Conservation (phyloP, 37 sponge, comb jelly and placozoan species). For the Geodia barretti region DNA sequence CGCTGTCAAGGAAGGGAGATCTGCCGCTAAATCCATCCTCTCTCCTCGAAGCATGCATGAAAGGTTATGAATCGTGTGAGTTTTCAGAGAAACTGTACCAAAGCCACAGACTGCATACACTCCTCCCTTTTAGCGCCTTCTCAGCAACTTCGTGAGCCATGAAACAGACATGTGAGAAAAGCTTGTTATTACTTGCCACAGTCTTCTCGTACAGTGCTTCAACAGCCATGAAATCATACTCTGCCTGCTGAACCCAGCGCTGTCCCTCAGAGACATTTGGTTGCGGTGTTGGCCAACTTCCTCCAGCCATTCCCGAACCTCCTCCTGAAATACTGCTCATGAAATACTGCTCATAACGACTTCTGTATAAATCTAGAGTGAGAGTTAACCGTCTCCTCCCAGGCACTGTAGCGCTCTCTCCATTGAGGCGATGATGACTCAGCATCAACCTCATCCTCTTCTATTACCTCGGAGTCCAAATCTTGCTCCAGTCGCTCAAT, state of each 20-base stretch:
- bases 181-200: neutral
- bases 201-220: neutral
- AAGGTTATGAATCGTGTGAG: conserved; percentile 17
- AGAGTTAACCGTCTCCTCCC: neutral
- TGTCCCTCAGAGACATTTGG: too few species aligned
- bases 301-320: too few species aligned
- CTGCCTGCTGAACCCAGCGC: conserved; percentile 58
- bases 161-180: conserved; percentile 44
- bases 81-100: conserved; percentile 2
- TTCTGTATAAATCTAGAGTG: too few species aligned
- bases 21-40: neutral
- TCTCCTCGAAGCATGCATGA: conserved; percentile 26
- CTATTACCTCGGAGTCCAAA: neutral
- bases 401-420: neutral
- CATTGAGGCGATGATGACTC: neutral
- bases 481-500: conserved; percentile 12
- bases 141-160: conserved; percentile 69
- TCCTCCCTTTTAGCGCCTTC: conserved; percentile 71
- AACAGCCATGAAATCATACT: conserved; percentile 20
- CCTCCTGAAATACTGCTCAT: too few species aligned
- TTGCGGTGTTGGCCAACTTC: too few species aligned
- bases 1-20: neutral
- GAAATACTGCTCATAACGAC: too few species aligned
- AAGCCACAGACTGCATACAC: conserved; percentile 46
- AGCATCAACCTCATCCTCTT: neutral